Conservation (phyloP, 2,888 invertebrate species). For the Pyrrhia umbra region DNA sequence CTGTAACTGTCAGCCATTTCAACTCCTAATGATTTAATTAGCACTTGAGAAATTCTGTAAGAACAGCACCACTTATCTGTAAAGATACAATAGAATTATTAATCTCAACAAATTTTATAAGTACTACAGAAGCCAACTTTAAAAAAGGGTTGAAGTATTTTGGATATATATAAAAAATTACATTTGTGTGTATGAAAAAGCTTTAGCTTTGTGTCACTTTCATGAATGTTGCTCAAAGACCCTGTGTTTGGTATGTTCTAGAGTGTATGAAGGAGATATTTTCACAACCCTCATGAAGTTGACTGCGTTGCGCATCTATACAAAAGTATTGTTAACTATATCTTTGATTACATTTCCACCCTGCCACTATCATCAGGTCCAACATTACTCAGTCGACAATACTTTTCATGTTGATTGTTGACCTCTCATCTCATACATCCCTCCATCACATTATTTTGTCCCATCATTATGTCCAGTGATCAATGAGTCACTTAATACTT, state of each 20-base stretch:
- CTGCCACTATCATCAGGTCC: constrained; percentile 78
- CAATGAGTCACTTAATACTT: constrained; percentile 79
- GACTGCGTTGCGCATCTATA: constrained; percentile 69
- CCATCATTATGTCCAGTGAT: constrained; percentile 58
- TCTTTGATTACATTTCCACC: constrained; percentile 89
- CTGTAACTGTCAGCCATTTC: constrained; percentile 75
- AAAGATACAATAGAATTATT: constrained; percentile 70
- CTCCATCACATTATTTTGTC: constrained; percentile 56
- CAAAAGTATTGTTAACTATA: constrained; percentile 82
- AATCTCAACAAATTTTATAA: constrained; percentile 46
- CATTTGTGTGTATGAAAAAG: constrained; percentile 63
- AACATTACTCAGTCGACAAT: constrained; percentile 79
- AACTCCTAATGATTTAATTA: constrained; percentile 57
- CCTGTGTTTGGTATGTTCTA: constrained; percentile 12
- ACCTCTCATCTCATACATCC: constrained; percentile 70
- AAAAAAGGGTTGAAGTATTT: constrained; percentile 51
- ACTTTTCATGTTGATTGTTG: constrained; percentile 78
- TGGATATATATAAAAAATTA: constrained; percentile 40
- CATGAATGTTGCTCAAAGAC: constrained; percentile 69
- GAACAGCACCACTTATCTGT: constrained; percentile 73
- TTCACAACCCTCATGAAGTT: constrained; percentile 78
- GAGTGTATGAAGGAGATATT: constrained; percentile 20
- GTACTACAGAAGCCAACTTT: constrained; percentile 54
- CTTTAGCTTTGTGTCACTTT: constrained; percentile 70
- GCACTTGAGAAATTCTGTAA: constrained; percentile 56